Evolutionary conservation across 1,140 invertebrate species (phyloP).

Genomic region (Drosophila truncata): DNA sequence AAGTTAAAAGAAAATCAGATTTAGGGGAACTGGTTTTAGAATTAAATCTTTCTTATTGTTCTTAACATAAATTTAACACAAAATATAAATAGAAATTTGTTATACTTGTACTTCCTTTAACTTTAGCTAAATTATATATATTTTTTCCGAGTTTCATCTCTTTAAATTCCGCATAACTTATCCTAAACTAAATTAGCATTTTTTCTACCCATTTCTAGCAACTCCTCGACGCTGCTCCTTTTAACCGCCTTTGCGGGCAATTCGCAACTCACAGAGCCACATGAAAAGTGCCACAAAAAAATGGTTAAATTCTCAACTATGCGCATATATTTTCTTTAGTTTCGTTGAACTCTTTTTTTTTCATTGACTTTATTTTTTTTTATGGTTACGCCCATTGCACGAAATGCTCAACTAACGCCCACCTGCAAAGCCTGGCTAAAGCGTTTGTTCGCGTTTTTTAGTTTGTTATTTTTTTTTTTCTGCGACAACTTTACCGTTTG

Average conservation of each 20-base stretch:
- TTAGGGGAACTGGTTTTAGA: too few relatives aligned
- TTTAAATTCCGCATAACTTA: constrained; percentile 16
- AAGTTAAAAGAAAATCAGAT: too few relatives aligned
- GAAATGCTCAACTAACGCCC: constrained; percentile 30
- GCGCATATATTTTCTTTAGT: constrained; percentile 43
- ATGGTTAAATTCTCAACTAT: constrained; percentile 28
- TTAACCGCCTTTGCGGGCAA: constrained; percentile 9
- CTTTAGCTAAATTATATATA: too few relatives aligned
- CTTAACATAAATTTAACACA: too few relatives aligned
- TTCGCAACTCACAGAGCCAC: constrained; percentile 7
- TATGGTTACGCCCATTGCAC: constrained; percentile 37
- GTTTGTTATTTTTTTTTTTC: constrained; percentile 15
- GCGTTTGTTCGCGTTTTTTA: constrained; percentile 7
- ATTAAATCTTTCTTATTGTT: too few relatives aligned
- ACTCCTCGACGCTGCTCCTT: constrained; percentile 10
- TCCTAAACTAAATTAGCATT: not conserved
- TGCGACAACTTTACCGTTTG: constrained; percentile 40
- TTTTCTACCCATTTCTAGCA: not conserved
- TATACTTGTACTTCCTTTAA: not conserved
- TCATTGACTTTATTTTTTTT: constrained; percentile 7
- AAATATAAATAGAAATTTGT: too few relatives aligned
- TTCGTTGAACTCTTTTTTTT: constrained; percentile 48
- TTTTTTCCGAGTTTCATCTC: not conserved
- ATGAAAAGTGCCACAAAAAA: constrained; percentile 9
- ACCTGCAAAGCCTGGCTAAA: constrained; percentile 18